These are phyloP conservation scores for Eidolon dupreanum DNA, from an alignment of 2,797 vertebrate genomes.

Conservation along the genomic window DNA sequence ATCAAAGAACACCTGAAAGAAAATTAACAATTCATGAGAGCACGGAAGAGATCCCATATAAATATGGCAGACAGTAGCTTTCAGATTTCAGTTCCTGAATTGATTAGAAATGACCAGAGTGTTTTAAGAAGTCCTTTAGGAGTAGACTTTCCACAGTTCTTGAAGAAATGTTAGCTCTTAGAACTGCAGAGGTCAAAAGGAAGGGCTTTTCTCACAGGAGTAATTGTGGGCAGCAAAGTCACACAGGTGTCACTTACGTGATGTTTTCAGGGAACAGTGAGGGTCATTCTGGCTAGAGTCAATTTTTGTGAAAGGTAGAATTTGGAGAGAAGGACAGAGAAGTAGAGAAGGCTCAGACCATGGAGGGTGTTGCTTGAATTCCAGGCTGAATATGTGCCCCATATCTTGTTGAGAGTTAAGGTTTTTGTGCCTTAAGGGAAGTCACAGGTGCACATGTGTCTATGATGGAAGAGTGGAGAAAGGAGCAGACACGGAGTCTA, in stretches of 20 bases:
- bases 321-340: neutral
- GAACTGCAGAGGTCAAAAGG: neutral
- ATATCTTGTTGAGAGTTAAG: neutral
- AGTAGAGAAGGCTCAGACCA: neutral
- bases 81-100: neutral
- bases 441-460: rapidly evolving
- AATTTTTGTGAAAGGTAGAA: neutral
- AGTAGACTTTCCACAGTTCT: neutral
- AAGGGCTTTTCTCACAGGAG: neutral
- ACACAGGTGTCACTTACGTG: too few species aligned
- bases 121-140: neutral
- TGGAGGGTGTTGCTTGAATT: neutral
- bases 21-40: neutral
- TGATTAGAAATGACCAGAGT: neutral
- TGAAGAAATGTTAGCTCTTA: neutral
- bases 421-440: neutral
- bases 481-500: neutral
- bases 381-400: neutral
- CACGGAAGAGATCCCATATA: neutral
- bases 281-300: neutral
- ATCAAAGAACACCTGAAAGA: neutral
- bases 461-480: neutral
- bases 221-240: neutral
- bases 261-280: neutral
- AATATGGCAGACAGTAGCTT: neutral